Conservation (phyloP, 2,113 vertebrate species). For the Anser brachyrhynchus region DNA sequence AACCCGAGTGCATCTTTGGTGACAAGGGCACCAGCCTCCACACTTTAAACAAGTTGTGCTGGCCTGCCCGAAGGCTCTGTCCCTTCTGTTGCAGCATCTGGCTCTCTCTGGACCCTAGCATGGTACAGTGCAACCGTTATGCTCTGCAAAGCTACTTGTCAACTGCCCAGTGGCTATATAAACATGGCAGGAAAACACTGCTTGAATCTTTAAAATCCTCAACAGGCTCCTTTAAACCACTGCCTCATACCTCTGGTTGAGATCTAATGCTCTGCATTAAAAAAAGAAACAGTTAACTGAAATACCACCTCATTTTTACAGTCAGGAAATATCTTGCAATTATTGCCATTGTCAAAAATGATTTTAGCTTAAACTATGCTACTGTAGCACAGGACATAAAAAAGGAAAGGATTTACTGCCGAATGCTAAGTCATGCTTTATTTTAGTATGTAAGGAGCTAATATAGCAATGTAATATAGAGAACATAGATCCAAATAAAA, state of each 20-base stretch:
- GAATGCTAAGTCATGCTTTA: slow-evolving; percentile 43
- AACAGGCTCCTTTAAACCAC: slow-evolving; percentile 3
- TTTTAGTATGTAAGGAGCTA: slow-evolving; percentile 51
- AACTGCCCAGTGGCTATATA: slow-evolving; percentile 25
- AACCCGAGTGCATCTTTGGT: neutral
- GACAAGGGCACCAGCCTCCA: neutral
- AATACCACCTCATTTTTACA: neutral
- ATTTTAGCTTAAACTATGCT: neutral
- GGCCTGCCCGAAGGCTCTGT: neutral
- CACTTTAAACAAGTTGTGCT: neutral
- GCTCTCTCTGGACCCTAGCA: neutral
- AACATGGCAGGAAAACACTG: slow-evolving; percentile 46
- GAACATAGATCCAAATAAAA: slow-evolving; percentile 28
- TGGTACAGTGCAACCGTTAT: slow-evolving; percentile 43
- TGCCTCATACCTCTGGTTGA: neutral
- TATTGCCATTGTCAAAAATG: neutral
- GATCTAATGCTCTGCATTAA: neutral
- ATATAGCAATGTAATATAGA: slow-evolving; percentile 32
- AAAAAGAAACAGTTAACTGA: slow-evolving; percentile 14
- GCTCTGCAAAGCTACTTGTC: slow-evolving; percentile 30
- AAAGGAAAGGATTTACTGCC: slow-evolving; percentile 28
- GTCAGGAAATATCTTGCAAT: neutral
- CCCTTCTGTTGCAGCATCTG: neutral
- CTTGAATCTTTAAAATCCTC: slow-evolving; percentile 44
- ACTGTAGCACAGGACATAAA: neutral